Evolutionary conservation across 2,888 invertebrate species (phyloP).

Genomic region (Leucania comma): DNA sequence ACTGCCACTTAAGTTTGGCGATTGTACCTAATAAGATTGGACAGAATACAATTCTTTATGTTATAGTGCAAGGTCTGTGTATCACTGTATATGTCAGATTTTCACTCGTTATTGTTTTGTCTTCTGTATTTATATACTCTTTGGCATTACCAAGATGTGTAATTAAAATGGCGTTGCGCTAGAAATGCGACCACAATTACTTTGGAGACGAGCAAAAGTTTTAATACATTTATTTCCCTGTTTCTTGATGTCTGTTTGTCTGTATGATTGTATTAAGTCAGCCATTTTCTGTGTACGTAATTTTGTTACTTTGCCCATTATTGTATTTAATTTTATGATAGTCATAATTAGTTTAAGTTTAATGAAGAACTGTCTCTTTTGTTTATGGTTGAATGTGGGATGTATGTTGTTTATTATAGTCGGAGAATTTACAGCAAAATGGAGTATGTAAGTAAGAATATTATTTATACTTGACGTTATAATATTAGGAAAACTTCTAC

Average conservation of each 20-base stretch:
- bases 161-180: slow-evolving; percentile 70
- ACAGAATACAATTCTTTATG: too few relatives aligned
- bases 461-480: background rate
- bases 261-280: slow-evolving; percentile 64
- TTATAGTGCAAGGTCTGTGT: background rate
- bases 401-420: slow-evolving; percentile 25
- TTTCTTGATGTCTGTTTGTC: slow-evolving; percentile 69
- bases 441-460: background rate
- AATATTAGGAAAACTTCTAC: too few relatives aligned
- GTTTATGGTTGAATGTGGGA: slow-evolving; percentile 14
- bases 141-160: slow-evolving; percentile 61
- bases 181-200: slow-evolving; percentile 75
- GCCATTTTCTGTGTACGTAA: slow-evolving; percentile 65
- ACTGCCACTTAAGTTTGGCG: too few relatives aligned
- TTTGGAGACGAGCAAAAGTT: slow-evolving; percentile 73
- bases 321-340: slow-evolving; percentile 51
- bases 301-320: slow-evolving; percentile 48
- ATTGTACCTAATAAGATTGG: too few relatives aligned
- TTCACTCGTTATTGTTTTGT: too few relatives aligned
- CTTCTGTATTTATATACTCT: slow-evolving; percentile 12
- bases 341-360: slow-evolving; percentile 67
- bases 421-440: background rate
- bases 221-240: slow-evolving; percentile 75
- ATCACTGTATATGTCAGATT: too few relatives aligned
- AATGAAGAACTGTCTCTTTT: slow-evolving; percentile 58